A percentile compares a stretch with the other conserved stretches of the same genome.
phyloP scores from a whole-genome alignment of 2,113 vertebrate genomes.

The Crotophaga sulcirostris region DNA sequence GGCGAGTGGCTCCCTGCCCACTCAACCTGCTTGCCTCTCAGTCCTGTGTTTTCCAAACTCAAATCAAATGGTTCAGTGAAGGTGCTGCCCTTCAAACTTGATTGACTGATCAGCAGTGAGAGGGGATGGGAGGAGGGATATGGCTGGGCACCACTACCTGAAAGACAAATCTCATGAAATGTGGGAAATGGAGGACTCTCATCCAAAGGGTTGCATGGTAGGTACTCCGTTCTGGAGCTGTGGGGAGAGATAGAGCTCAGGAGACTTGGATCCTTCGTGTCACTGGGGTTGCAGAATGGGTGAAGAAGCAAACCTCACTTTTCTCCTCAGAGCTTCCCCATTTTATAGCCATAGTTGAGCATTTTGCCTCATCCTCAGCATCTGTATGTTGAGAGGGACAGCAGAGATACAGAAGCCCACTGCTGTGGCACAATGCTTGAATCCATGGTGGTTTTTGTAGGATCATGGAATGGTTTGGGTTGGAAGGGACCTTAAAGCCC shows the following conservation, averaged over 20 bases:
- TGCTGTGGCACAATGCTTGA: background rate
- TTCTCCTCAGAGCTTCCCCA: background rate
- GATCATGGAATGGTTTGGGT: no score
- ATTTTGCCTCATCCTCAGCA: background rate
- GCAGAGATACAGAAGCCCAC: background rate
- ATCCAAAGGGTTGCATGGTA: accelerated
- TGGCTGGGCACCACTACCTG: background rate
- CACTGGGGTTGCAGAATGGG: background rate
- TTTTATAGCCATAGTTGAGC: background rate
- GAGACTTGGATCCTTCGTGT: background rate
- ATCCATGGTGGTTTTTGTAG: accelerated
- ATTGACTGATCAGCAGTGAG: slow-evolving; percentile 8
- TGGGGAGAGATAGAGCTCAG: background rate
- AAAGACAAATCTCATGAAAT: background rate
- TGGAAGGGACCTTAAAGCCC: no score
- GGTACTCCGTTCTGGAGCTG: background rate
- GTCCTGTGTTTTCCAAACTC: background rate
- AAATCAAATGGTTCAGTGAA: slow-evolving; percentile 19
- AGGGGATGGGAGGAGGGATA: background rate
- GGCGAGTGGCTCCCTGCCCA: background rate
- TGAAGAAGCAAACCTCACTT: background rate
- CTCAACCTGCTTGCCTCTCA: background rate
- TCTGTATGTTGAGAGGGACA: accelerated
- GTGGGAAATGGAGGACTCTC: background rate
- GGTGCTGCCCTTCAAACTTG: slow-evolving; percentile 58